Base-by-base conservation (phyloP, 2,113 vertebrate species). In the Pithys albifrons region DNA sequence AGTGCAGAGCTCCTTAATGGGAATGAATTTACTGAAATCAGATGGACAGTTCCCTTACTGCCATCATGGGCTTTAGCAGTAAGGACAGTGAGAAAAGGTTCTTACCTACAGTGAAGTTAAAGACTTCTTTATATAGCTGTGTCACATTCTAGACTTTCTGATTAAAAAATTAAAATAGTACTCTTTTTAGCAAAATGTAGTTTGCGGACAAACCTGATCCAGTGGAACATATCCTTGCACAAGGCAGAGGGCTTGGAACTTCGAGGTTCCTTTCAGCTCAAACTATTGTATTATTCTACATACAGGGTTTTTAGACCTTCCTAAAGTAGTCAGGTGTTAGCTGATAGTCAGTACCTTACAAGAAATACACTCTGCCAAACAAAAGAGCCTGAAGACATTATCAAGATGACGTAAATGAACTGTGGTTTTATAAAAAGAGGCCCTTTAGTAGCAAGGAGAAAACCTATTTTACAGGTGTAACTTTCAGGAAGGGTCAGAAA, bases 401-500 rank as follows among this genome's bases (percentile, higher is more conserved):
- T 39, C 83, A 88, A 93, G 96, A 96, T 79, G 9, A 75, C 19
- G 58, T 91, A 93, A 96, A 96, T 82, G 20, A 97, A 93, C 31
- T 52, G 93, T 79, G 22, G 14, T 54, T 71, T 95, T 95, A 95
- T 83, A 91, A 71, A 39, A 82, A 41, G 61, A 46, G 1, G 61
- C 10, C 71, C 72, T 90, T 94, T 85, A 91, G 88, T 58, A 96
- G 85, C 79, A 96, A 97, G 90, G 57, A 97, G 85, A 94, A 96
- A 95, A 95, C 29, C 3, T 86, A 75, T 94, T 97, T 88, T 94
- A 95, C 93, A 97, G 95, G 91, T 97, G 88, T 92, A 97, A 96
- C 89, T 98, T 98, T 98, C 97, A 97, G 96, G 96, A 98, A 98
- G 91, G 94, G 93, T 97, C 93, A 97, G 95, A 93, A 95, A 83